Base-by-base conservation (phyloP, 1,140 invertebrate genomes). In the Dendrolimus kikuchii region DNA sequence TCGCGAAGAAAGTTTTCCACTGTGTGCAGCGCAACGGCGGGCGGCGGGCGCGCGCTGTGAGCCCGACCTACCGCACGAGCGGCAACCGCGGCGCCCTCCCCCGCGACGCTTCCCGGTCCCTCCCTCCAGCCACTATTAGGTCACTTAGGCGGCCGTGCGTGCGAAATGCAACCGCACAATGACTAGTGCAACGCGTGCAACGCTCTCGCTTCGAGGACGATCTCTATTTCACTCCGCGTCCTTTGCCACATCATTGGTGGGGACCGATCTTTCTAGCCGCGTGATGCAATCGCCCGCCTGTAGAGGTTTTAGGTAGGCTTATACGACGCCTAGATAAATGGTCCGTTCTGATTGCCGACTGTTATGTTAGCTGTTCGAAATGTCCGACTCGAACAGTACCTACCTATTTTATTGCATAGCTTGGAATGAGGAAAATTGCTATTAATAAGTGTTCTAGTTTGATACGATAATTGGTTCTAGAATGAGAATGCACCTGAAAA, bases 191-290 rank as follows among this genome's bases (percentile, higher is more conserved):
- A 77, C 82, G 80, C 82, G 81, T 85, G 78, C 80, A 84, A 76
- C 81, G 79, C 82, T 83, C 80, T 83, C 82, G 81, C 82, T 81
- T 81, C 81, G 81, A 86, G 82, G 82, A 86, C 82, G 80, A 86
- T 83, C 82, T 86, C 80, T 86, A 86, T 86, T 85, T 82, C 82
- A 77, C 77, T 81, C 62, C 62, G 73, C 82, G 82, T 86, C 82
- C 82, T 86, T 83, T 81, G 68, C 82, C 74, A 80, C 77, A 78
- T 82, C 75, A 75, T 65, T 86, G 79, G 82, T 81, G 82, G 82
- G 82, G 81, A 84, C 77, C 74, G 80, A 80, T 86, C 77, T 82
- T 83, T 83, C 82, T 86, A 83, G 77, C 80, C 74, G 69, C 65
- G 71, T 84, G 82, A 81, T 78, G 82, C 81, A 86, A 86, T 79